Base-by-base conservation (phyloP, 2,888 invertebrate genomes). In the Prosapia bicincta region DNA sequence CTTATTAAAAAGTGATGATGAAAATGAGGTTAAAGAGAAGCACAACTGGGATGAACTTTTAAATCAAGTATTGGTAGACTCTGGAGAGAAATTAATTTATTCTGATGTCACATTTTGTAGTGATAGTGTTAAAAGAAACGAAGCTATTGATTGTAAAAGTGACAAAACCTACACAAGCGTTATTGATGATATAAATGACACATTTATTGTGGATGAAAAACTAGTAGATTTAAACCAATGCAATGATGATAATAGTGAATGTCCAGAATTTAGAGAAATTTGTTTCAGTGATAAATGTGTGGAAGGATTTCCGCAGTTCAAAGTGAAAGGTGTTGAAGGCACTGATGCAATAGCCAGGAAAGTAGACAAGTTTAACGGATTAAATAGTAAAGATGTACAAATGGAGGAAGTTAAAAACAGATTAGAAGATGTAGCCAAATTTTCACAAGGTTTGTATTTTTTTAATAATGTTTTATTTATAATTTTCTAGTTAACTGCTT, bases 401-500 rank as follows among this genome's bases (percentile, higher is more conserved):
- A 80, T 81, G 79, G 79, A 80, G 72, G 80, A 81, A 69, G 75
- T 81, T 28, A 81, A 81, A 75, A 80, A 72, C 72, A 76, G 80
- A 10, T 74, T 81, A 30, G 80, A 81, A 76, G 80, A 80, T 26
- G 80, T 80, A 1, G 77, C 76, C 71, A 77, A 81, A 26, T 78
- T 74, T 26, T 81, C 74, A 78, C 78, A 78, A 32, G 66, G 74
- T 74, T 15, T 69, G 74, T 74, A 13, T 38, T 13, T 13, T 2
- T 38, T 38, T 38, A 38, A 13, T 38, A n/a, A n/a, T n/a, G n/a
- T n/a, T n/a, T n/a, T 28, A 28, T 28, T 28, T 6, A 28, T 9
- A 6, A 28, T 6, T 28, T 28, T 28, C 28, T 28, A 28, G 9
- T 28, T 3, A 6, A 28, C 5, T 28, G 9, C n/a, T n/a, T n/a